These are phyloP conservation scores for Meganola albula DNA, from an alignment of 2,888 invertebrate species.

Conservation along the genomic window DNA sequence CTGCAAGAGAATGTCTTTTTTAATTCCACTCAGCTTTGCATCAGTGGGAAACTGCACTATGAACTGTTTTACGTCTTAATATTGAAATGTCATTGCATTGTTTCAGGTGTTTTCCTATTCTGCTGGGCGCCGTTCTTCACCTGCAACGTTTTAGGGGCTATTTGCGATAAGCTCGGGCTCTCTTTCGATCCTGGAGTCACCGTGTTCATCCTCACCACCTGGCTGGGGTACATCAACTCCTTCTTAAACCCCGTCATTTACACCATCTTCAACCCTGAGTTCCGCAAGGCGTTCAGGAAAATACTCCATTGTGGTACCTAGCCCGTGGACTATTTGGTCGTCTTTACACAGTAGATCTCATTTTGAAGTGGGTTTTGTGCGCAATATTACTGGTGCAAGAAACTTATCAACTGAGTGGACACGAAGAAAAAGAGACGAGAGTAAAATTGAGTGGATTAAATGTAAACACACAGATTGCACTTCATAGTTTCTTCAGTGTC, in stretches of 20 bases:
- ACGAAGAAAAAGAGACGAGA: too few relatives aligned
- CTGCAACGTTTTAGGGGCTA: slow-evolving; percentile 97
- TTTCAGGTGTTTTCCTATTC: slow-evolving; percentile 95
- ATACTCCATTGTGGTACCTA: slow-evolving; percentile 85
- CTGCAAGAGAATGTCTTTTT: too few relatives aligned
- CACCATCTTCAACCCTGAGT: slow-evolving; percentile 97
- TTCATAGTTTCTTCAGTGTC: too few relatives aligned
- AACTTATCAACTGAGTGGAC: too few relatives aligned
- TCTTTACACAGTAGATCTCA: slow-evolving; percentile 58
- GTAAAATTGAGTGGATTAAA: too few relatives aligned
- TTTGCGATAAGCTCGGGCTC: slow-evolving; percentile 91
- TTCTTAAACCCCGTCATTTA: slow-evolving; percentile 96
- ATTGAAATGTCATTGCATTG: too few relatives aligned
- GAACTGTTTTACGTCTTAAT: too few relatives aligned
- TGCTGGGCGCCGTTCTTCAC: slow-evolving; percentile 99
- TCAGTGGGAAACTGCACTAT: too few relatives aligned
- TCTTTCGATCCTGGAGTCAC: slow-evolving; percentile 90
- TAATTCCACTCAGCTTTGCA: too few relatives aligned
- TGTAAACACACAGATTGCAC: too few relatives aligned
- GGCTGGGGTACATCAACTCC: slow-evolving; percentile 99
- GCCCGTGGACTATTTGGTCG: slow-evolving; percentile 66
- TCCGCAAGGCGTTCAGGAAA: slow-evolving; percentile 98
- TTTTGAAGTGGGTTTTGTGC: too few relatives aligned
- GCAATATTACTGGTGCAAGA: too few relatives aligned
- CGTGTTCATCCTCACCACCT: slow-evolving; percentile 95